These are phyloP conservation scores for Chromis chromis DNA, from an alignment of 2,797 vertebrate species.

Conservation along the genomic window DNA sequence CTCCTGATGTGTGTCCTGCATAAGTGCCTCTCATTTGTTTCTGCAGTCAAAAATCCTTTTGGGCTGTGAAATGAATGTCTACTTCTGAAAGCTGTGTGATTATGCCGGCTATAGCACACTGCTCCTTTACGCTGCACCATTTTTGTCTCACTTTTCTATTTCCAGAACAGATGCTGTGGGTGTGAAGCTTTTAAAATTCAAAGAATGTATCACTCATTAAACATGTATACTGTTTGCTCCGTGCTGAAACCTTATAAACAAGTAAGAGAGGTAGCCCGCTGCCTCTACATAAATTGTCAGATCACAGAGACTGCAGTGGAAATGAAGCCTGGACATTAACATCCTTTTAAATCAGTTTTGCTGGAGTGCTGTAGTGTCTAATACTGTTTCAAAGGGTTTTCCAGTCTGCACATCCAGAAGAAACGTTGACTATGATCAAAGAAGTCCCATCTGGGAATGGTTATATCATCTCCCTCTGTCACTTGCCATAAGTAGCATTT, in stretches of 20 bases:
- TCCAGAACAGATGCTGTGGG: constrained; percentile 40
- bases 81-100: constrained; percentile 6
- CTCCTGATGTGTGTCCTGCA: constrained; percentile 2
- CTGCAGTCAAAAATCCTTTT: constrained; percentile 19
- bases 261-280: constrained; percentile 5
- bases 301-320: constrained; percentile 16
- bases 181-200: constrained; percentile 42
- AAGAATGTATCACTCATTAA: constrained; percentile 46
- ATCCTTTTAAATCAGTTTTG: constrained; percentile 24
- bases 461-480: constrained; percentile 17
- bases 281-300: constrained; percentile 7
- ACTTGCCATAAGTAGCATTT: neutral
- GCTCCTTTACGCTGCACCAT: constrained; percentile 6
- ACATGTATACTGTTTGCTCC: constrained; percentile 30
- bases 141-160: constrained; percentile 32
- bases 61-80: constrained; percentile 16
- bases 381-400: constrained; percentile 34
- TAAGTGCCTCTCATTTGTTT: constrained; percentile 32
- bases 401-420: neutral
- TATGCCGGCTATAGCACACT: constrained; percentile 6
- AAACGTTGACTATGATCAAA: constrained; percentile 14
- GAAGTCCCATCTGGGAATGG: neutral
- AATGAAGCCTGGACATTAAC: constrained; percentile 26
- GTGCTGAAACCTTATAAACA: constrained; percentile 27
- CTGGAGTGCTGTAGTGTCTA: constrained; percentile 6